Conservation (phyloP, 2,888 invertebrate genomes). For the Hydraecia micacea region DNA sequence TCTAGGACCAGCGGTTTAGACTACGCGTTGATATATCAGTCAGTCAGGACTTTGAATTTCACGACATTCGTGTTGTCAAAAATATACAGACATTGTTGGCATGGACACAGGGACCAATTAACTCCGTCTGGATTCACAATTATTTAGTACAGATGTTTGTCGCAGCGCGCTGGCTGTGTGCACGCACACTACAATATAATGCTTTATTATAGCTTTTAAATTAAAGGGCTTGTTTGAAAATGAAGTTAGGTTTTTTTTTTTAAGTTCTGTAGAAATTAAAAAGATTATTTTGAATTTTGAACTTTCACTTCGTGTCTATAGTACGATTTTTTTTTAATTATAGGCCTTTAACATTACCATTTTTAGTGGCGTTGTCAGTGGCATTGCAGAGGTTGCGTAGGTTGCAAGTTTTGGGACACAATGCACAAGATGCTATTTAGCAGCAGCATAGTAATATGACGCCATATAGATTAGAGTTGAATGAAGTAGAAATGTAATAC, state of each 20-base stretch:
- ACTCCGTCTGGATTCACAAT: slow-evolving; percentile 69
- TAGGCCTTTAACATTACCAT: accelerated
- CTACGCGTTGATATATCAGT: too few species aligned
- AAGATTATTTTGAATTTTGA: not conserved
- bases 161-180: slow-evolving; percentile 3
- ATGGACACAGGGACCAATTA: slow-evolving; percentile 61
- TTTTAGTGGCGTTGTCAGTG: not conserved
- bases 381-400: not conserved
- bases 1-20: too few species aligned
- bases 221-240: not conserved
- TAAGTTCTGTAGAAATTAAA: not conserved
- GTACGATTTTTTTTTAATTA: not conserved
- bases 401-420: not conserved
- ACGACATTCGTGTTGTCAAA: slow-evolving; percentile 14
- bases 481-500: slow-evolving; percentile 24
- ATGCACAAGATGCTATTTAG: not conserved
- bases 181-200: not conserved
- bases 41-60: too few species aligned
- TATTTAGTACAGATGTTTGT: slow-evolving; percentile 65
- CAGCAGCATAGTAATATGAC: not conserved
- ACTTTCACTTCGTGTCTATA: not conserved
- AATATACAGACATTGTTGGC: slow-evolving; percentile 28
- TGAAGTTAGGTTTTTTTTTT: not conserved
- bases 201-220: not conserved
- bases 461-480: not conserved